Base-by-base conservation (phyloP, 2,888 invertebrate genomes). In the Salticus scenicus region DNA sequence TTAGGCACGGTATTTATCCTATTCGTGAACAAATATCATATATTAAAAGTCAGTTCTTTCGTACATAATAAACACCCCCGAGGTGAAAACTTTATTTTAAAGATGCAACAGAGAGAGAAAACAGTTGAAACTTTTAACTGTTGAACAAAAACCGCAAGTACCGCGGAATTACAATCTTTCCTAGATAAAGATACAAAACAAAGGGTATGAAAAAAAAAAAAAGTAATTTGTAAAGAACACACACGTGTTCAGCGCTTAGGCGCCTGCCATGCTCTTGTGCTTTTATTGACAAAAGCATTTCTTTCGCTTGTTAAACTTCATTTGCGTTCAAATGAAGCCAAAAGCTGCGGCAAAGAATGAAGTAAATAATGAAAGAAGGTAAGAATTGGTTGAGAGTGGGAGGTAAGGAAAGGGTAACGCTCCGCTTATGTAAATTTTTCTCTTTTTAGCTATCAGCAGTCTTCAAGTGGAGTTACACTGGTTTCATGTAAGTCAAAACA, bases 291-390 rank as follows among this genome's bases (percentile, higher is more conserved):
- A 84, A 84, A 72, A 47, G 71, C 73, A 73, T 84, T 84, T 84
- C 77, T 83, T 77, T 84, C 83, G 77, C 71, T 73, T 83, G 82
- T 83, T 83, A 83, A 83, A 83, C 82, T 83, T 83, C 82, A 83
- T 83, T 83, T 83, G 76, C 66, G 63, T 64, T 76, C 82, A 83
- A 83, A 83, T 83, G 82, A 83, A 83, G 76, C 82, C 82, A 83
- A 76, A 76, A 76, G 82, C 82, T 57, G 64, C 31, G 17, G 57
- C 37, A 30, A 75, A 42, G 63, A 76, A 83, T 64, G 76, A 76
- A 76, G 76, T 71, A 83, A 83, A 83, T 72, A 76, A 83, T 30
- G 73, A 78, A 84, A 77, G 76, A 76, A 67, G 57, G 63, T 30
- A 66, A 66, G 47, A 77, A 69, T 33, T 69, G 77, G 27, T 41